These are phyloP conservation scores for Notolepis coatsorum DNA, from an alignment of 2,797 vertebrate genomes.

Conservation along the genomic window DNA sequence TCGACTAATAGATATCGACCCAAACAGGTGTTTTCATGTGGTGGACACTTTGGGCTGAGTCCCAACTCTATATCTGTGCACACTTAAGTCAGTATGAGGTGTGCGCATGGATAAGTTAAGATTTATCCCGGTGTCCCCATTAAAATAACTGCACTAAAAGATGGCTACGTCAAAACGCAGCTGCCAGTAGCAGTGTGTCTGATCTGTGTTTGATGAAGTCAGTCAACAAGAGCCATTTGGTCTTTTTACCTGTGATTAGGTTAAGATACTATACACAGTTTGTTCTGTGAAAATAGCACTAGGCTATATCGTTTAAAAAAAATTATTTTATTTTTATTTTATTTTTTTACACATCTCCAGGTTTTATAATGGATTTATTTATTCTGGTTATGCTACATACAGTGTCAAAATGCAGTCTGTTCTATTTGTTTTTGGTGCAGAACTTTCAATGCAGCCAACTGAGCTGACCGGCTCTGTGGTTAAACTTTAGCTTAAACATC, in stretches of 20 bases:
- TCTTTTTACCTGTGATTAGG: background rate
- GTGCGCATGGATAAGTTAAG: background rate
- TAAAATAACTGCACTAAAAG: slow-evolving; percentile 10
- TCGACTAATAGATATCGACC: background rate
- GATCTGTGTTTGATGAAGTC: background rate
- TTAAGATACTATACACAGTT: slow-evolving; percentile 47
- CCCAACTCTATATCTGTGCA: slow-evolving; percentile 10
- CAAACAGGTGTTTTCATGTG: background rate
- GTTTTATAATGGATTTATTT: slow-evolving; percentile 31
- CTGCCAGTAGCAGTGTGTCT: background rate
- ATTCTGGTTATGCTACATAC: slow-evolving; percentile 30
- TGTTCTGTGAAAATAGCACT: too few relatives aligned
- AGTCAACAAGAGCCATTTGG: background rate
- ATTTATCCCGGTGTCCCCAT: background rate
- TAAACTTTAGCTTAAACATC: slow-evolving; percentile 19
- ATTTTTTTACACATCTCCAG: slow-evolving; percentile 27
- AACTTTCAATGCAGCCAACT: slow-evolving; percentile 18
- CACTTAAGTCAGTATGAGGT: background rate
- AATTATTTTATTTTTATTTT: too few relatives aligned
- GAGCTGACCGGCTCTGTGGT: background rate
- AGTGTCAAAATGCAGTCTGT: slow-evolving; percentile 33
- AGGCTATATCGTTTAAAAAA: too few relatives aligned
- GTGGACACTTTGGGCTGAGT: slow-evolving; percentile 12
- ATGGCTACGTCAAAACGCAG: slow-evolving; percentile 5
- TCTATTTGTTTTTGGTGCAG: slow-evolving; percentile 8